phyloP scores from a whole-genome alignment of 2,113 vertebrate genomes.

The Sylvietta virens region DNA sequence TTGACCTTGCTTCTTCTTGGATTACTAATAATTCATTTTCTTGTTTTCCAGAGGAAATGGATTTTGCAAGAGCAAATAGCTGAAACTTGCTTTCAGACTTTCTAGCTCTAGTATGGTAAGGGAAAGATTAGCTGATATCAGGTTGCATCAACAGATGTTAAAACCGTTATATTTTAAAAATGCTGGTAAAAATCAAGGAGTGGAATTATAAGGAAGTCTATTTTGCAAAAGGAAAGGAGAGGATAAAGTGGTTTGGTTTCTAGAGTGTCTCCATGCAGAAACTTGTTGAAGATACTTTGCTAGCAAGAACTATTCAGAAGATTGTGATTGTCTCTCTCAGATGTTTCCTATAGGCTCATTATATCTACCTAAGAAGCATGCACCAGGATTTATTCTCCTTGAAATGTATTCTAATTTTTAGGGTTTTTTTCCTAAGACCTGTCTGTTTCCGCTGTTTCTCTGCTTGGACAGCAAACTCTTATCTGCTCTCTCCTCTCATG shows the following conservation, averaged over 20 bases:
- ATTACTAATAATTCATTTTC: not conserved
- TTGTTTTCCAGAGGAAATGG: not conserved
- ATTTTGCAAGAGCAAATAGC: not conserved
- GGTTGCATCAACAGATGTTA: not conserved
- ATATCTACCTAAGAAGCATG: not conserved
- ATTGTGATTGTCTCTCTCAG: not conserved
- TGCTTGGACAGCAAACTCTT: no score
- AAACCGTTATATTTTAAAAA: not conserved
- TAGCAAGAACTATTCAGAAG: not conserved
- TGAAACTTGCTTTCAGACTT: not conserved
- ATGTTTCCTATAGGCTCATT: not conserved
- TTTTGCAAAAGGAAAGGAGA: not conserved
- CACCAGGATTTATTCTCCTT: not conserved
- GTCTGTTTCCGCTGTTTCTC: no score
- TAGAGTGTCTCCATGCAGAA: not conserved
- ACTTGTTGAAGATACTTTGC: not conserved
- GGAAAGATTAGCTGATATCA: not conserved
- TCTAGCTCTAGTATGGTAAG: not conserved
- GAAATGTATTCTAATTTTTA: not conserved
- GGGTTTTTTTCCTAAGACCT: not conserved
- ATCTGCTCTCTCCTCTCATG: no score
- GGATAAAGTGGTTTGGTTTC: not conserved
- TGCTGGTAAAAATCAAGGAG: not conserved
- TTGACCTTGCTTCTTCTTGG: not conserved
- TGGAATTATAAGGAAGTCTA: not conserved